These are phyloP conservation scores for Noctua janthe DNA, from an alignment of 2,888 invertebrate genomes.

Conservation along the genomic window DNA sequence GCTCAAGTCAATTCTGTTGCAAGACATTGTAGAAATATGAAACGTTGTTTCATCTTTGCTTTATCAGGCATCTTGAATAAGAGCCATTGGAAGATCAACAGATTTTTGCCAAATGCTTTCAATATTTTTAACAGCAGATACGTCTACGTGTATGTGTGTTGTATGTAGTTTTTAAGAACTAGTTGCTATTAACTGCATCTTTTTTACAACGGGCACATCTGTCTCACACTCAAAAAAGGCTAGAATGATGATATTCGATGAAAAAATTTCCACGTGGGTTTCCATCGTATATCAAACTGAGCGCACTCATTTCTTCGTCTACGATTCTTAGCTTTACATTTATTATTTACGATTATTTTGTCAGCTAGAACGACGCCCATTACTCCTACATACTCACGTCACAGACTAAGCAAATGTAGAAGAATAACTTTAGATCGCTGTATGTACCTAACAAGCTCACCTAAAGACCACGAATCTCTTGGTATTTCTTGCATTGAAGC, in stretches of 20 bases:
- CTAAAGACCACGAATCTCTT: neutral
- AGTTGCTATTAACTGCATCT: neutral
- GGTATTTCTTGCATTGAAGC: neutral
- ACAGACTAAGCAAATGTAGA: neutral
- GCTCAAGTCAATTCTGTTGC: too few relatives aligned
- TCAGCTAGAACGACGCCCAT: constrained; percentile 51
- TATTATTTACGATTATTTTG: constrained; percentile 67
- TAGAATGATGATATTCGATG: constrained; percentile 1
- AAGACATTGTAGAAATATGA: neutral
- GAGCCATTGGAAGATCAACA: too few relatives aligned
- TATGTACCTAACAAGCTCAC: neutral
- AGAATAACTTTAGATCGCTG: neutral
- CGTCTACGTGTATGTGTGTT: neutral
- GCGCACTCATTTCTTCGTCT: constrained; percentile 46
- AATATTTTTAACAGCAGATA: neutral
- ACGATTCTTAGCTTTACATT: constrained; percentile 38
- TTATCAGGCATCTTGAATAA: too few relatives aligned
- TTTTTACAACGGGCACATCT: neutral
- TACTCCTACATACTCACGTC: constrained; percentile 50
- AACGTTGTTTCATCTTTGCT: neutral
- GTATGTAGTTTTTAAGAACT: neutral
- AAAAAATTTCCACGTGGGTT: constrained; percentile 41
- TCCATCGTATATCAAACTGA: constrained; percentile 45
- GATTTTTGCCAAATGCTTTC: neutral
- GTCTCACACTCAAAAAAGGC: neutral